Conservation (phyloP, 2,888 invertebrate genomes). For the Helicoverpa assulta region DNA sequence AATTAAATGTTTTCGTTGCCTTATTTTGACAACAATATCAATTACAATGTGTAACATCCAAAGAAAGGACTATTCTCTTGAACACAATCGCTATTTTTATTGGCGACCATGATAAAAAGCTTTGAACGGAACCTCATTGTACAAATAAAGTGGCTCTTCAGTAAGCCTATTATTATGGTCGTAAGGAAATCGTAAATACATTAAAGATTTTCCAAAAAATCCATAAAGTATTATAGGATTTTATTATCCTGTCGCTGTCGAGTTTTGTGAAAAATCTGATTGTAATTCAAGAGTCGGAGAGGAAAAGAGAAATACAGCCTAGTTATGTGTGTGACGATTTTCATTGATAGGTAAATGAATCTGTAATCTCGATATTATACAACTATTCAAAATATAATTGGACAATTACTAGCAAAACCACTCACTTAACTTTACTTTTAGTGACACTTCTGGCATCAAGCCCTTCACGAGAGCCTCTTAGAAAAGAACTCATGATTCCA, state of each 20-base stretch:
- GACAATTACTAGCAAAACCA: too few species aligned
- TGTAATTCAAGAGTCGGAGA: background rate
- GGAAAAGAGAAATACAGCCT: too few species aligned
- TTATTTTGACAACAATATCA: conserved; percentile 14
- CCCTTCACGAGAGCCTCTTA: background rate
- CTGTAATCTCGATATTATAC: too few species aligned
- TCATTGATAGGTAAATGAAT: too few species aligned
- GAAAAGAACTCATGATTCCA: background rate
- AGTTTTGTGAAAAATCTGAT: conserved; percentile 4
- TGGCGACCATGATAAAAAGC: conserved; percentile 38
- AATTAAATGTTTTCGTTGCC: conserved; percentile 2
- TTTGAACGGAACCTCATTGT: conserved; percentile 51
- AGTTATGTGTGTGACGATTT: background rate
- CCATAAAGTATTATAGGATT: conserved; percentile 27
- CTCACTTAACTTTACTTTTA: too few species aligned
- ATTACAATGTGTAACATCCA: conserved; percentile 17
- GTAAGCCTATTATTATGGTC: conserved; percentile 69
- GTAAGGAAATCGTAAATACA: conserved; percentile 73
- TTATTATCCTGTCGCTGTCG: conserved; percentile 16
- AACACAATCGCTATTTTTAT: conserved; percentile 41
- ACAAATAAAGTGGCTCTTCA: conserved; percentile 60
- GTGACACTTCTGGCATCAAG: background rate
- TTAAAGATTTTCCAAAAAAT: conserved; percentile 71
- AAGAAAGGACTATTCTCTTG: conserved; percentile 16
- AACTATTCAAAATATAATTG: too few species aligned